Evolutionary conservation across 2,797 vertebrate species (phyloP).

Genomic region (Erethizon dorsatum): DNA sequence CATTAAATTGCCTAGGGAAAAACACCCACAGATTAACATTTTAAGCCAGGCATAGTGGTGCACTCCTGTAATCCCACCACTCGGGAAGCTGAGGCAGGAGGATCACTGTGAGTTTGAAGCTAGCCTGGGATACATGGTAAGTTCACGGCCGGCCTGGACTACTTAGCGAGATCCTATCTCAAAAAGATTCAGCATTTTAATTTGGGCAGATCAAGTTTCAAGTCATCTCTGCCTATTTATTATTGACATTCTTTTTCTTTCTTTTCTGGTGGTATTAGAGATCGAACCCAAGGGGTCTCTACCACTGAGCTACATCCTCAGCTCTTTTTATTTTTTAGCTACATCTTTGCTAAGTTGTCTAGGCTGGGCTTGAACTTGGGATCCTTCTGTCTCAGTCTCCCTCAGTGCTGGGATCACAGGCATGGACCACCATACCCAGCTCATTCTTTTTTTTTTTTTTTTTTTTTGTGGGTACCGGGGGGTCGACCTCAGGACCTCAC

Average conservation of each 20-base stretch:
- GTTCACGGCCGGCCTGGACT: no score
- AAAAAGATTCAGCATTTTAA: slow-evolving; percentile 9
- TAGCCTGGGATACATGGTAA: background rate
- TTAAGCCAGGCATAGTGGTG: background rate
- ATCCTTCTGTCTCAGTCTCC: background rate
- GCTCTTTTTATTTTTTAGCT: background rate
- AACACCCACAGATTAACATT: background rate
- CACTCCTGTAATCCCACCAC: background rate
- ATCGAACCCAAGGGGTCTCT: background rate
- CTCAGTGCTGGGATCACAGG: background rate
- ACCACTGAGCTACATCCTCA: background rate
- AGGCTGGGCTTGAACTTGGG: background rate
- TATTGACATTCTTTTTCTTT: background rate
- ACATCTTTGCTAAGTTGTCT: background rate
- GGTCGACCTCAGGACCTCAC: no score
- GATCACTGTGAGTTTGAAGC: background rate
- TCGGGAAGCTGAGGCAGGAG: background rate
- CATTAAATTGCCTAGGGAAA: slow-evolving; percentile 13
- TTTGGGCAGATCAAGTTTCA: slow-evolving; percentile 26
- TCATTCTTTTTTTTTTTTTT: background rate
- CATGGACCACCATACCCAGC: background rate
- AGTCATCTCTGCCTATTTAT: background rate
- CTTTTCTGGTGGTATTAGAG: background rate
- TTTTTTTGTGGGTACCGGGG: no score
- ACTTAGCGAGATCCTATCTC: background rate